Evolutionary conservation across 2,888 invertebrate species (phyloP).

Genomic region (Phortica okadai): DNA sequence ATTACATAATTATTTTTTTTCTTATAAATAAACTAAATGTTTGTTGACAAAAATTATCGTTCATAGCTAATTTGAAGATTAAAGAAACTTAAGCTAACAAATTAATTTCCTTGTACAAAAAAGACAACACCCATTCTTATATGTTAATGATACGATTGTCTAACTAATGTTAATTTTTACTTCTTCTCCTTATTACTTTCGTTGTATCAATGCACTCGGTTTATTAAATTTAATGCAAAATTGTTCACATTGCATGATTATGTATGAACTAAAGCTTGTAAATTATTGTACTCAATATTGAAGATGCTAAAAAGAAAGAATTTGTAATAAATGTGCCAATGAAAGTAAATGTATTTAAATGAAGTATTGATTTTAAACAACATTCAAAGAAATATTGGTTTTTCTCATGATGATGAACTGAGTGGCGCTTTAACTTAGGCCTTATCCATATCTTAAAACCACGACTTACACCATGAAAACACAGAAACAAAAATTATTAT

Average conservation of each 20-base stretch:
- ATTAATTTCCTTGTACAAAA: conserved; percentile 9
- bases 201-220: too few relatives aligned
- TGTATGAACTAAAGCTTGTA: conserved; percentile 36
- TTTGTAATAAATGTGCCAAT: too few relatives aligned
- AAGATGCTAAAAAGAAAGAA: background rate
- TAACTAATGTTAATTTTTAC: conserved; percentile 3
- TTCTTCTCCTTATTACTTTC: background rate
- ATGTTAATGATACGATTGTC: conserved; percentile 6
- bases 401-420: too few relatives aligned
- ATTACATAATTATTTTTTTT: background rate
- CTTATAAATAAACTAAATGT: conserved; percentile 31
- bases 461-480: too few relatives aligned
- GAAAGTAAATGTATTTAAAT: too few relatives aligned
- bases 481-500: background rate
- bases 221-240: too few relatives aligned
- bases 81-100: conserved; percentile 37
- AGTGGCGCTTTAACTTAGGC: too few relatives aligned
- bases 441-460: too few relatives aligned
- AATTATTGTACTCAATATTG: conserved; percentile 46
- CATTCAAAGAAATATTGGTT: too few relatives aligned
- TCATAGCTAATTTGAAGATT: conserved; percentile 7
- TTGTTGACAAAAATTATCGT: conserved; percentile 15
- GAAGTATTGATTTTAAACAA: too few relatives aligned
- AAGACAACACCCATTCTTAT: background rate
- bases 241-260: conserved; percentile 12